Conservation (phyloP, 1,140 invertebrate species). For the Thaumatotibia leucotreta region DNA sequence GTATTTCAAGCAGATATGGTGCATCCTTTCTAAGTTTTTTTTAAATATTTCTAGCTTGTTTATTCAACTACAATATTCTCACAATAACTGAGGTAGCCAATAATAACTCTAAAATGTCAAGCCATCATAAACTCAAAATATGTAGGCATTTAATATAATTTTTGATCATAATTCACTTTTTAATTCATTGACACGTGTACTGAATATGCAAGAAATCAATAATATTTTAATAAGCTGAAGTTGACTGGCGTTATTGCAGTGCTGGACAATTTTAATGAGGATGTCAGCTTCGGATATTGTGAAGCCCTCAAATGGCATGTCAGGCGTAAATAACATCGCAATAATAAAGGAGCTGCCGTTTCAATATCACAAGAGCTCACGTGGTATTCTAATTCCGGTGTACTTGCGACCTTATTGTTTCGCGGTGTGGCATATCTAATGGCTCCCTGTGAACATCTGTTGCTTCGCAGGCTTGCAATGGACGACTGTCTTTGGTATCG, state of each 20-base stretch:
- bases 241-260: neutral
- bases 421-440: neutral
- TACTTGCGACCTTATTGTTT: neutral
- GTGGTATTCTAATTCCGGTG: neutral
- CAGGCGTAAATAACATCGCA: neutral
- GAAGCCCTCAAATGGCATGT: neutral
- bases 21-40: too few species aligned
- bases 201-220: neutral
- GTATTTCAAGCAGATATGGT: too few species aligned
- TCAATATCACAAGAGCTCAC: neutral
- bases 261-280: neutral
- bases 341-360: neutral
- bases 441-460: neutral
- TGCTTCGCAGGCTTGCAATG: neutral
- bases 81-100: too few species aligned
- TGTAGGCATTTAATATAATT: too few species aligned
- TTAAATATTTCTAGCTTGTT: too few species aligned
- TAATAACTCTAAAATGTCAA: too few species aligned
- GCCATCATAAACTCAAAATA: too few species aligned
- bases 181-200: too few species aligned
- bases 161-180: too few species aligned
- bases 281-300: neutral
- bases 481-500: neutral
- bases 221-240: neutral
- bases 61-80: too few species aligned